These are phyloP conservation scores for Narcine bancroftii DNA, from an alignment of 2,113 vertebrate species.

Conservation along the genomic window DNA sequence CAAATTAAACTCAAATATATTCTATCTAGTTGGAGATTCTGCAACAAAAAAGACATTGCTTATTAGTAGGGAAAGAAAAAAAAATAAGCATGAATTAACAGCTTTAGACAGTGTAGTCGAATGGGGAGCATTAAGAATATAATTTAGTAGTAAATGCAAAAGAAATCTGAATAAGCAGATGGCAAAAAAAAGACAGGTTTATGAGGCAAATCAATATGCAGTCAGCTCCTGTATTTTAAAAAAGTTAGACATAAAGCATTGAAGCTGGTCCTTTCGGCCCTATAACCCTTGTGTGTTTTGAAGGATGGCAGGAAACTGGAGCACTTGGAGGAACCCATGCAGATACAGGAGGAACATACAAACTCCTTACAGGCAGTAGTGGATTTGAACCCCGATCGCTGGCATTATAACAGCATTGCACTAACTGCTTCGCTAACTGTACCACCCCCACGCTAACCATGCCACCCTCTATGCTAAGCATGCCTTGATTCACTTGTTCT, in stretches of 20 bases:
- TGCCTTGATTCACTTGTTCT: neutral
- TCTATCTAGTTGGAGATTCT: neutral
- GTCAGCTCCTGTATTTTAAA: neutral
- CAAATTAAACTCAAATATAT: neutral
- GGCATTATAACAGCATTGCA: no score
- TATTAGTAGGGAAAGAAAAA: neutral
- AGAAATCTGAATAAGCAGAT: neutral
- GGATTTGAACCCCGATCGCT: no score
- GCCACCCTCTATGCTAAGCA: no score
- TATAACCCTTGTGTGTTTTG: no score
- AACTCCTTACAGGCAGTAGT: no score
- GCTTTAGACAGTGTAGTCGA: neutral
- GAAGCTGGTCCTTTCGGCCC: no score
- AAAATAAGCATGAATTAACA: neutral
- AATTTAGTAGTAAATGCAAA: neutral
- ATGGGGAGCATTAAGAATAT: neutral
- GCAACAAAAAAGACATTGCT: neutral
- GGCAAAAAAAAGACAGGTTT: neutral
- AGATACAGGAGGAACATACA: no score
- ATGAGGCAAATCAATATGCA: neutral
- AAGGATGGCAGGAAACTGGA: no score
- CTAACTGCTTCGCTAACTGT: no score
- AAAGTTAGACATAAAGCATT: no score
- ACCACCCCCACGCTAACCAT: no score
- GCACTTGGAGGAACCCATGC: no score